Evolutionary conservation across 2,797 vertebrate species (phyloP).

Genomic region (Acomys russatus): DNA sequence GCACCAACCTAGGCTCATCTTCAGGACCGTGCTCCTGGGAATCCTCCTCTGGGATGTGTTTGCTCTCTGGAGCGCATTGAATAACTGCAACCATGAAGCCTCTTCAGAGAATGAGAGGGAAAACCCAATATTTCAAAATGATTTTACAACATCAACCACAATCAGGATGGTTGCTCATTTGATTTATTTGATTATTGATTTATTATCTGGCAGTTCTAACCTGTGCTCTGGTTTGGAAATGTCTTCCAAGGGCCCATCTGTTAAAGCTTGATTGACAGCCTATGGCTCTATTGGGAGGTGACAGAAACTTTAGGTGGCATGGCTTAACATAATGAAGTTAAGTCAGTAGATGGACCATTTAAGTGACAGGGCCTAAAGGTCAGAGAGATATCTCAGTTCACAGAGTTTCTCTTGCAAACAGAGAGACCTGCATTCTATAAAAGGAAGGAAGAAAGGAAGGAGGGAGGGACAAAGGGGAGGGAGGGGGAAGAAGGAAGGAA

Average conservation of each 20-base stretch:
- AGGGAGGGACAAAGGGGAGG: neutral
- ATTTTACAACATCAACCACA: conserved; percentile 44
- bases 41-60: neutral
- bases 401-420: neutral
- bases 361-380: neutral
- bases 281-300: neutral
- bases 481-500: neutral
- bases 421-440: neutral
- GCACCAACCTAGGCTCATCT: neutral
- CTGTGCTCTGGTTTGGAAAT: neutral
- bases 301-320: neutral
- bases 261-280: neutral
- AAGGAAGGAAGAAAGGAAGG: rapidly evolving
- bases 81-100: neutral
- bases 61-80: neutral
- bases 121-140: conserved; percentile 12
- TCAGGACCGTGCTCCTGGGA: neutral
- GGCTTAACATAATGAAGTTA: neutral
- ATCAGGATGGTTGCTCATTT: neutral
- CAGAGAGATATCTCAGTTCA: neutral
- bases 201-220: neutral
- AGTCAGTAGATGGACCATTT: neutral
- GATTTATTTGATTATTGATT: neutral
- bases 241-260: neutral
- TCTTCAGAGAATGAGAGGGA: neutral